These are phyloP conservation scores for Manis pentadactyla DNA, from an alignment of 2,797 vertebrate species.

Conservation along the genomic window DNA sequence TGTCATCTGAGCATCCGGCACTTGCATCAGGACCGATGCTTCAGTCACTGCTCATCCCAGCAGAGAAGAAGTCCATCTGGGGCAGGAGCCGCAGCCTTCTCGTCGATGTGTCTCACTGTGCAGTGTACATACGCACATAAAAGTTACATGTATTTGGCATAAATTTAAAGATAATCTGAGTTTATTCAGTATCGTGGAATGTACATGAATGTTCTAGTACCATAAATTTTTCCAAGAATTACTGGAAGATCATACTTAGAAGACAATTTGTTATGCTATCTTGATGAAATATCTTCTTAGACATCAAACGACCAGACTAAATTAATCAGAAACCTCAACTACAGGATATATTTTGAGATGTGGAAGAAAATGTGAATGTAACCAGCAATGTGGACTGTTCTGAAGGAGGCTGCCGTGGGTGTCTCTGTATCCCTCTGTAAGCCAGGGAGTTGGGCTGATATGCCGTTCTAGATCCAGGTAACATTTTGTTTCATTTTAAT, in stretches of 20 bases:
- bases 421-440: neutral
- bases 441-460: rapidly evolving
- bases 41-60: neutral
- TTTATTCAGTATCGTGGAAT: neutral
- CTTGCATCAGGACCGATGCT: neutral
- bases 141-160: neutral
- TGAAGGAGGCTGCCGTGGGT: neutral
- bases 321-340: neutral
- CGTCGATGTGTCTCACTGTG: neutral
- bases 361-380: neutral
- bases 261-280: neutral
- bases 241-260: neutral
- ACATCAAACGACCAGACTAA: neutral
- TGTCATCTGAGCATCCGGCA: neutral
- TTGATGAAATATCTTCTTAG: neutral
- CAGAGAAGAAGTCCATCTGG: neutral
- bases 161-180: slow-evolving; percentile 20
- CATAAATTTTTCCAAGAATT: neutral
- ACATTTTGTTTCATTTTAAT: slow-evolving; percentile 26
- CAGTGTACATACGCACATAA: neutral
- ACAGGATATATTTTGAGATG: neutral
- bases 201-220: neutral
- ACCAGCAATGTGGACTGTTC: neutral
- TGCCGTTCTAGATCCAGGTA: neutral
- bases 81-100: neutral